phyloP scores from a whole-genome alignment of 2,888 invertebrate genomes.

The Mantis religiosa region DNA sequence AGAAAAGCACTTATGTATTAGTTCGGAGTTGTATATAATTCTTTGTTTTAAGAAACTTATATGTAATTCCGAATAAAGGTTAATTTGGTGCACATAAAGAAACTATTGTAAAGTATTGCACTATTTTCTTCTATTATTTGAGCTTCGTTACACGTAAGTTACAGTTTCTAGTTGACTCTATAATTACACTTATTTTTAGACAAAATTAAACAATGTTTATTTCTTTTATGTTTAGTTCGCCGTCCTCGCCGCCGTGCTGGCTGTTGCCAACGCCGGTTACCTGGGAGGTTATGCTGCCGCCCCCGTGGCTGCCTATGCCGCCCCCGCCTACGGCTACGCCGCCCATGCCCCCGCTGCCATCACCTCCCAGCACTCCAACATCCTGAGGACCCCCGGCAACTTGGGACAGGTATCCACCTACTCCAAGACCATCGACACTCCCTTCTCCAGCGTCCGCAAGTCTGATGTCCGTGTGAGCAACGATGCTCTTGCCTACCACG shows the following conservation, averaged over 20 bases:
- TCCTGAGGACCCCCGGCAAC: slow-evolving; percentile 59
- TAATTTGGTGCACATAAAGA: too few relatives aligned
- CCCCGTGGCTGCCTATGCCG: slow-evolving; percentile 8
- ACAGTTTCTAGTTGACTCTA: too few relatives aligned
- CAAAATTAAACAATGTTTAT: background rate
- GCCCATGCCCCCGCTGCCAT: slow-evolving; percentile 29
- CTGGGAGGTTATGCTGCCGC: slow-evolving; percentile 32
- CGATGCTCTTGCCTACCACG: slow-evolving; percentile 31
- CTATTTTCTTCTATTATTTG: too few relatives aligned
- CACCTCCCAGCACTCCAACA: slow-evolving; percentile 33
- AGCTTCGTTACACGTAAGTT: too few relatives aligned
- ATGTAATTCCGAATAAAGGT: too few relatives aligned
- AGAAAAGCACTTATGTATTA: too few relatives aligned
- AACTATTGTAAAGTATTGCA: too few relatives aligned
- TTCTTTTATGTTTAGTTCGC: slow-evolving; percentile 10
- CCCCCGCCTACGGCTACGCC: slow-evolving; percentile 7
- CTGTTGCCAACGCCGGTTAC: slow-evolving; percentile 36
- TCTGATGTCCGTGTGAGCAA: slow-evolving; percentile 58
- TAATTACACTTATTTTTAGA: too few relatives aligned
- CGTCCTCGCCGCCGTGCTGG: slow-evolving; percentile 31
- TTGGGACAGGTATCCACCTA: slow-evolving; percentile 63
- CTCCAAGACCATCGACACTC: slow-evolving; percentile 66
- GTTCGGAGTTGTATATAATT: too few relatives aligned
- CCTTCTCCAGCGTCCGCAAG: slow-evolving; percentile 67
- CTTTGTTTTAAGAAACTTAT: too few relatives aligned